A percentile compares a stretch with the other conserved stretches of the same genome.
phyloP scores from a whole-genome alignment of 2,113 vertebrate genomes.

The Barbus barbus region DNA sequence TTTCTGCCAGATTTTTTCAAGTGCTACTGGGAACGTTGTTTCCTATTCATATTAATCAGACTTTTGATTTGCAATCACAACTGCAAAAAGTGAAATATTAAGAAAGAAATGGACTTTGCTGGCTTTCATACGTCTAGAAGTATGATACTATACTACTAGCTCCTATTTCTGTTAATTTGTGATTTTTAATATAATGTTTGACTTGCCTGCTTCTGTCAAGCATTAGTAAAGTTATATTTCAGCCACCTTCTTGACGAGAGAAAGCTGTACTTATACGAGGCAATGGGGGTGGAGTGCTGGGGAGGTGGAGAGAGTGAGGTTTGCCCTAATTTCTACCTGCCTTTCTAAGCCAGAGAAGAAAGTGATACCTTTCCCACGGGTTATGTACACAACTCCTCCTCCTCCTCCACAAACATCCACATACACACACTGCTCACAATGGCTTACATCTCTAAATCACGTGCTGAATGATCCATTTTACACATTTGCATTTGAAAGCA shows the following conservation, averaged over 20 bases:
- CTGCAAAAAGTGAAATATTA: neutral
- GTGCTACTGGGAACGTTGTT: neutral
- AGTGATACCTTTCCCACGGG: slow-evolving; percentile 21
- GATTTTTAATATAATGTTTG: neutral
- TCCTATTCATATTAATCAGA: neutral
- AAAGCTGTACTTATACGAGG: neutral
- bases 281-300: neutral
- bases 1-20: neutral
- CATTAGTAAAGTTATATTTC: neutral
- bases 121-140: neutral
- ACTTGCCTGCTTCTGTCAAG: neutral
- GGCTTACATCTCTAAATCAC: slow-evolving; percentile 8
- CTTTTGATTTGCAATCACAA: neutral
- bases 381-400: neutral
- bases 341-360: slow-evolving; percentile 29
- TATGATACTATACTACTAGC: neutral
- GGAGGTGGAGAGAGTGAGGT: slow-evolving; percentile 13
- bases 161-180: neutral
- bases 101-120: slow-evolving; percentile 15
- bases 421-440: neutral
- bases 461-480: slow-evolving; percentile 29
- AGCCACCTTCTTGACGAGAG: neutral
- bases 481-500: slow-evolving; percentile 36
- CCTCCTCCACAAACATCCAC: neutral
- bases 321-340: slow-evolving; percentile 46